phyloP scores from a whole-genome alignment of 1,140 invertebrate genomes.

The Macrobrachium rosenbergii region DNA sequence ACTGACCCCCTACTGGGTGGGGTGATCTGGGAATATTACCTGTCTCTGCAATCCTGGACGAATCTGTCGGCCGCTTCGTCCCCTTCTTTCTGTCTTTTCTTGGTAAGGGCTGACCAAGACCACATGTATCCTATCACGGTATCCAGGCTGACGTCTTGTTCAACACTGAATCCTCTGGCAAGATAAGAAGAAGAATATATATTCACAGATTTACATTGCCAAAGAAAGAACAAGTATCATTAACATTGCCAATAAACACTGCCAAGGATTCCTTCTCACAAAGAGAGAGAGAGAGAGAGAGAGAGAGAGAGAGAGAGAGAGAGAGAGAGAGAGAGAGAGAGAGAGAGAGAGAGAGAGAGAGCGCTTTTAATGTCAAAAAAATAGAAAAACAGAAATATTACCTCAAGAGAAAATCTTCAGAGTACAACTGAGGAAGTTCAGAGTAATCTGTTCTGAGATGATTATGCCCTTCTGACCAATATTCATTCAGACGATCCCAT shows the following conservation, averaged over 20 bases:
- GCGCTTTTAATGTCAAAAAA: background rate
- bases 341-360: no score
- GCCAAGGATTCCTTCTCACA: no score
- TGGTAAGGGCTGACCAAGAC: slow-evolving; percentile 14
- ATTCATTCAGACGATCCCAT: background rate
- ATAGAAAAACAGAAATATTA: background rate
- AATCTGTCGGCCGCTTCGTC: background rate
- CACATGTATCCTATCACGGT: background rate
- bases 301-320: background rate
- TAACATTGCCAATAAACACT: no score
- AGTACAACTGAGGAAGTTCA: background rate
- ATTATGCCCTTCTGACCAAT: slow-evolving; percentile 6
- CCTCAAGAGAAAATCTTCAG: background rate
- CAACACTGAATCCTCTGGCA: background rate
- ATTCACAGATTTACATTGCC: background rate
- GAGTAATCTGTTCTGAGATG: slow-evolving; percentile 3
- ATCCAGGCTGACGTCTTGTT: background rate
- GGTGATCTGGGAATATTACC: background rate
- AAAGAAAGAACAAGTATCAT: no score
- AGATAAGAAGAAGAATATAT: background rate
- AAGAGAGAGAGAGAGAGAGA: background rate
- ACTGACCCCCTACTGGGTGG: no score
- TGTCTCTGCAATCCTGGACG: background rate
- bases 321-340: background rate
- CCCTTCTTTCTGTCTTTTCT: background rate